Base-by-base conservation (phyloP, 1,140 invertebrate genomes). In the Maconellicoccus hirsutus region DNA sequence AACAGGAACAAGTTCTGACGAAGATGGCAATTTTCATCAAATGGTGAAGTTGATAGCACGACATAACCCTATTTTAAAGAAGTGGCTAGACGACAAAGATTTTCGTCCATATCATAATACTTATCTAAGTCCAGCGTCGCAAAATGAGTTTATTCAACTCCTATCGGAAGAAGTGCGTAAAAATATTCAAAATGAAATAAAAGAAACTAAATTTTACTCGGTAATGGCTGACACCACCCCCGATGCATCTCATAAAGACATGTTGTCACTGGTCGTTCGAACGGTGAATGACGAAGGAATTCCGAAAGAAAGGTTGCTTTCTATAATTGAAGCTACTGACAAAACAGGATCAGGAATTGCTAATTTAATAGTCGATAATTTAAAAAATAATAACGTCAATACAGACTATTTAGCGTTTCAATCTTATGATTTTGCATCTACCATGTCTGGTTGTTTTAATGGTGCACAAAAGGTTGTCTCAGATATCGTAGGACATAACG, bases 21-120 rank as follows among this genome's bases (percentile, higher is more conserved):
- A 69, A 69, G 21, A 69, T 69, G 63, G 63, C 29, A 72, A 71
- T 69, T 71, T 71, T 69, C 26, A 69, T 25, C 71, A 71, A 71
- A 69, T 71, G 1, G 26, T 39, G n/a, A 25, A 66, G 29, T 39
- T 71, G 38, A 22, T 69, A 33, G 61, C 71, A 6, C 38, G 38
- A 27, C 63, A 59, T 38, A 69, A 72, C 38, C 6, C 63, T 25
- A 39, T 71, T 39, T 23, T 69, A 19, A 71, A 69, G 69, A 71
- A 16, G n/a, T 71, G 63, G 71, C 23, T 71, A 8, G 23, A 71
- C 39, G 33, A 71, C n/a, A 52, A 10, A 42, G 25, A 29, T 4
- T 39, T 38, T 69, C 25, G n/a, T 23, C 33, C 23, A 26, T 38
- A 66, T 27, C 0, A 29, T 16, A 66, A 26, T 7, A 70, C 26